Evolutionary conservation across 2,113 vertebrate species (phyloP), one percentile per base, ranked within the genome.

Genomic region (Xyrauchen texanus): DNA sequence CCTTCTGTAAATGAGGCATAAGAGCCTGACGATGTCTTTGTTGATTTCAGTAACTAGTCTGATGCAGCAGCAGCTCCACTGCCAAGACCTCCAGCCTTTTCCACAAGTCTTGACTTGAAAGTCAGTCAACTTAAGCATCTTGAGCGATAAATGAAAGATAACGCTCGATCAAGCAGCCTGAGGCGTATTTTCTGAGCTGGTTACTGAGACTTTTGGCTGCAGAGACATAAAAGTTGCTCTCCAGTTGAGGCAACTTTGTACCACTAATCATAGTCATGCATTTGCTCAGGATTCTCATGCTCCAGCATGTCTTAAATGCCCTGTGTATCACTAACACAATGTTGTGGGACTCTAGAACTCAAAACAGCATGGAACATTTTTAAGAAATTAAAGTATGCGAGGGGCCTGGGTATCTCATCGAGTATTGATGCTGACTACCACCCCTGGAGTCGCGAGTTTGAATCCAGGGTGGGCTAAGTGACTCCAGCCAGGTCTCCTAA

Each of bases 31-130:
- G 62, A 72, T 58, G n/a, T 79, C 52, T 8, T 57, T 70, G 61
- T 61, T 52, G 61, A 15, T 53, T 68, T 45, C 6, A 6, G 51
- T 64, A 73, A 69, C 58, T n/a, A 66, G 60, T 60, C 34, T 67
- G 51, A 63, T 58, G 45, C 75, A 8, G 62, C 65, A 53, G 49
- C 5, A 68, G 62, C 61, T 82, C 16, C 2, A 34, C 49, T 63
- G 74, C 67, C 52, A 65, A 77, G 75, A 77, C 75, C 74, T 57
- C 53, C 6, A 77, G 74, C 58, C 60, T 68, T 71, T 63, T 16
- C 68, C 53, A 55, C 42, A 11, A 44, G 60, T 57, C 63, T 81
- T 75, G 45, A 67, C 57, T 81, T 71, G 57, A 63, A 53, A 77
- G 80, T 76, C 46, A 77, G 66, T 60, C 65, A 70, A 21, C 5